phyloP scores from a whole-genome alignment of 2,888 invertebrate genomes.

The Amiota mariae region DNA sequence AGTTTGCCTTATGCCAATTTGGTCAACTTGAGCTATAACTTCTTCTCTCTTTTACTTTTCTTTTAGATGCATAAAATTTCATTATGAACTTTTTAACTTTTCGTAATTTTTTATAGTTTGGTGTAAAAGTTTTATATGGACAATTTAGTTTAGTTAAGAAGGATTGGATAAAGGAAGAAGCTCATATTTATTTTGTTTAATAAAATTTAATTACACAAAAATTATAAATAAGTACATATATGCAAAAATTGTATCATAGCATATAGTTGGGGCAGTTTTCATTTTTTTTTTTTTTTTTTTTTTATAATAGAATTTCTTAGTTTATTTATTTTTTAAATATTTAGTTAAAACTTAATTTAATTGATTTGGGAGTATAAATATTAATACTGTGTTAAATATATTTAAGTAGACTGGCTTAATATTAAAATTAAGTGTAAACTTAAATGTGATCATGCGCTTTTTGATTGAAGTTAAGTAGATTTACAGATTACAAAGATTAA shows the following conservation, averaged over 20 bases:
- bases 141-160: not conserved
- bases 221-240: conserved; percentile 8
- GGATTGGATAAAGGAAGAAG: not conserved
- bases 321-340: no score
- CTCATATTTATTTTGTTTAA: not conserved
- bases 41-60: no score
- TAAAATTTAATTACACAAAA: not conserved
- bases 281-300: not conserved
- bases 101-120: not conserved
- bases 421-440: no score
- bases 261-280: not conserved
- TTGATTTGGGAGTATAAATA: no score
- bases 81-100: not conserved
- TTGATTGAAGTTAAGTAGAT: no score
- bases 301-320: not conserved
- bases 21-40: no score
- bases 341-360: no score
- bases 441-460: no score
- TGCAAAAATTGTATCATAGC: not conserved
- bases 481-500: no score
- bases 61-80: not conserved
- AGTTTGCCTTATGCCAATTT: no score
- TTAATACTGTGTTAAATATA: no score
- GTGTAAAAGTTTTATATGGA: conserved; percentile 7
- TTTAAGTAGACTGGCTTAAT: no score